phyloP scores from a whole-genome alignment of 2,888 invertebrate species.

The Hofmannophila pseudospretella region DNA sequence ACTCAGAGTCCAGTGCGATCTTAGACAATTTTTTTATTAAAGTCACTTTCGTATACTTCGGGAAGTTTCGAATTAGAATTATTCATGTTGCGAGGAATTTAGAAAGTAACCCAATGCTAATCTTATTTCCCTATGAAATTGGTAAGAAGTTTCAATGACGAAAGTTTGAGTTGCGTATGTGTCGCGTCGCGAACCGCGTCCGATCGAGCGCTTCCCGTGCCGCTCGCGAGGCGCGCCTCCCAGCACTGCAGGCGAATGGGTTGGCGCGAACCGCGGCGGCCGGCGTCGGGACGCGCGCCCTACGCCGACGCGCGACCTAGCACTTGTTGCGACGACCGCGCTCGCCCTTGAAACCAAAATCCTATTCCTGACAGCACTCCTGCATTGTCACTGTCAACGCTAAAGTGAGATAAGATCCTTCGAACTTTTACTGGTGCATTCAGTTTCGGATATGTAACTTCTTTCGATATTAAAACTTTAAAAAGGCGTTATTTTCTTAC shows the following conservation, averaged over 20 bases:
- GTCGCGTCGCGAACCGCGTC: no score
- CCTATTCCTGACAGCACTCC: not conserved
- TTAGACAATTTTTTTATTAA: not conserved
- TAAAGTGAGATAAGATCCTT: no score
- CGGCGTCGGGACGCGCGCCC: constrained; percentile 40
- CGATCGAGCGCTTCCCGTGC: constrained; percentile 44
- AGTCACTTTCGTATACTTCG: not conserved
- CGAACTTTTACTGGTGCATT: no score
- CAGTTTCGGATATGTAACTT: no score
- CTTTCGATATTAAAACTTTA: no score
- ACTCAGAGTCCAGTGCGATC: constrained; percentile 4
- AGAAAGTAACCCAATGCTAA: no score
- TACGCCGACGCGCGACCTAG: constrained; percentile 43
- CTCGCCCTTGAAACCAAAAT: constrained; percentile 39
- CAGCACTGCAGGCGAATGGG: constrained; percentile 55
- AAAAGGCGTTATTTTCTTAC: no score
- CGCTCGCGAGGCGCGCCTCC: constrained; percentile 55
- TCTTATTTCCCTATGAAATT: no score
- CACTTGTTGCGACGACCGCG: constrained; percentile 57
- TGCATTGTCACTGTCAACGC: not conserved
- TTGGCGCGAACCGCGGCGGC: constrained; percentile 51
- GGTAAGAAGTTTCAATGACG: constrained; percentile 20
- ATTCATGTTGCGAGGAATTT: not conserved
- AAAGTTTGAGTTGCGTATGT: constrained; percentile 26
- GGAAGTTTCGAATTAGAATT: not conserved